These are phyloP conservation scores for Corydoras maculifer DNA, from an alignment of 2,113 vertebrate genomes.

Conservation along the genomic window DNA sequence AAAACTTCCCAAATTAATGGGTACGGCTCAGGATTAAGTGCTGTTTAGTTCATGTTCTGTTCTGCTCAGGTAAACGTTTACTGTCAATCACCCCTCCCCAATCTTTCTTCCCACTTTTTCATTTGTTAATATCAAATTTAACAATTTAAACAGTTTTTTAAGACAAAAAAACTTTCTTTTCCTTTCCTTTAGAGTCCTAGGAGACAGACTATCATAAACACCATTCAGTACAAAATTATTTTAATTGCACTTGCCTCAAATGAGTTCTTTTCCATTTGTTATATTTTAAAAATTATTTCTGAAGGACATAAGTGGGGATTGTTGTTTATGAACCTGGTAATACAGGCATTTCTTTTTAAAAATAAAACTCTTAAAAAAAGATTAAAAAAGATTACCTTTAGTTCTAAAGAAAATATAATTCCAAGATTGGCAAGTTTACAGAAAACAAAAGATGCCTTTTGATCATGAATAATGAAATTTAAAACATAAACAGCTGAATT, in stretches of 20 bases:
- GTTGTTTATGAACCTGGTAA: conserved; percentile 54
- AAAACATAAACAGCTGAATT: conserved; percentile 59
- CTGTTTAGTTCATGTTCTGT: conserved; percentile 73
- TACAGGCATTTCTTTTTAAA: conserved; percentile 47
- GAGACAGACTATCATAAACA: conserved; percentile 96
- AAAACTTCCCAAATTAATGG: conserved; percentile 67
- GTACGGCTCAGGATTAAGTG: conserved; percentile 87
- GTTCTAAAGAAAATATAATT: conserved; percentile 58
- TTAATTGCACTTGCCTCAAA: conserved; percentile 99
- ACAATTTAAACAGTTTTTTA: conserved; percentile 73
- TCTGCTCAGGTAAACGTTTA: conserved; percentile 65
- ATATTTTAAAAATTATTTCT: conserved; percentile 58
- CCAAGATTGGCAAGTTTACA: conserved; percentile 60
- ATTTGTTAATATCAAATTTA: conserved; percentile 74
- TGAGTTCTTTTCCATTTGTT: conserved; percentile 58
- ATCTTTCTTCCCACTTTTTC: conserved; percentile 57
- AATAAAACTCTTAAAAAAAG: conserved; percentile 57
- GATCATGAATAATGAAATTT: conserved; percentile 60
- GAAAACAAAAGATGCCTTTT: conserved; percentile 54
- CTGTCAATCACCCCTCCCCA: conserved; percentile 76
- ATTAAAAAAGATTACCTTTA: conserved; percentile 60
- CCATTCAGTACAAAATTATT: conserved; percentile 85
- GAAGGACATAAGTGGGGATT: conserved; percentile 63
- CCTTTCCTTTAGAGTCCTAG: conserved; percentile 99
- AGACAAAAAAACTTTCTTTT: conserved; percentile 65